phyloP scores from a whole-genome alignment of 2,113 vertebrate genomes.

The Silurus meridionalis region DNA sequence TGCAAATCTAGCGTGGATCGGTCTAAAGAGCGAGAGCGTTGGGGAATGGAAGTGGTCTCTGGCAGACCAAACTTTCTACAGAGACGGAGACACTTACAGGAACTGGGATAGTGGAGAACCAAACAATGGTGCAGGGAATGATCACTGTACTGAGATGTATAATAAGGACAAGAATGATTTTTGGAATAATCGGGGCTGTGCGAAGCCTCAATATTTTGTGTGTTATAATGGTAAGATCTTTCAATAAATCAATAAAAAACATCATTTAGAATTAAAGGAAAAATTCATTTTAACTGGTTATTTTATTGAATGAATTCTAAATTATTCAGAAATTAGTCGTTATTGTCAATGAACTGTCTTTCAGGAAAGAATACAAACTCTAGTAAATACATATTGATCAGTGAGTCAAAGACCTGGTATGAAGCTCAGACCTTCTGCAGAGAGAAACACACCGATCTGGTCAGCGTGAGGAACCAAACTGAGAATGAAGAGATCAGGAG shows the following conservation, averaged over 20 bases:
- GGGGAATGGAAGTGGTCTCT: constrained; percentile 34
- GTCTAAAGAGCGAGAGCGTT: neutral
- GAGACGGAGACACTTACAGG: neutral
- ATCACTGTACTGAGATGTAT: constrained; percentile 16
- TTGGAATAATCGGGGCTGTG: too few species aligned
- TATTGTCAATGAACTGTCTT: neutral
- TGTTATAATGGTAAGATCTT: neutral
- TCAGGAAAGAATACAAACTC: neutral
- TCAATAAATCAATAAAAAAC: too few species aligned
- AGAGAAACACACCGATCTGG: neutral
- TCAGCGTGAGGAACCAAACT: neutral
- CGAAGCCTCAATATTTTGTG: neutral
- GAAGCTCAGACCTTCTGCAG: constrained; percentile 12
- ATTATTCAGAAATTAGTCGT: too few species aligned
- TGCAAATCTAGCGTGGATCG: neutral
- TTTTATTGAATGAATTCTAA: too few species aligned
- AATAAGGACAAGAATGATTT: accelerated
- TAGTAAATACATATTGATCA: neutral
- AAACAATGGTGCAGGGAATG: accelerated
- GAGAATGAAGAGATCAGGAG: neutral
- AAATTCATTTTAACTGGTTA: too few species aligned
- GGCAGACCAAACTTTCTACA: neutral
- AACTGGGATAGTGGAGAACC: neutral
- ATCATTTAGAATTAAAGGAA: too few species aligned
- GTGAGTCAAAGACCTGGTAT: neutral